Evolutionary conservation across 2,797 vertebrate genomes (phyloP).

Genomic region (Allobates femoralis): DNA sequence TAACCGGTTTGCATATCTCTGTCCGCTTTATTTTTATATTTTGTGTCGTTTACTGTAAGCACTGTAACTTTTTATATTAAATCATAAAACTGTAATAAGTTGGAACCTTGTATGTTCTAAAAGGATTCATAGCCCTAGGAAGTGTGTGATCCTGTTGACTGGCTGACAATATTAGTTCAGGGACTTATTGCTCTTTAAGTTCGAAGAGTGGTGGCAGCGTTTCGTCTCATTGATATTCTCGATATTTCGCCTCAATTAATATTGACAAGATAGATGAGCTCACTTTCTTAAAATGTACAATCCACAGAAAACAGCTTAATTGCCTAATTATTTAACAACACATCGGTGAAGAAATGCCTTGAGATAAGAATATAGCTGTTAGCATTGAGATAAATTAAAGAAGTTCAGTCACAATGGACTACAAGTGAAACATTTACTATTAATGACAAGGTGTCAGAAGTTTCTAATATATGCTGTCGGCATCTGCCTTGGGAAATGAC

Average conservation of each 20-base stretch:
- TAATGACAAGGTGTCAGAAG: conserved; percentile 10
- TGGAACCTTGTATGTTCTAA: too few species aligned
- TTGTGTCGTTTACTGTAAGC: too few species aligned
- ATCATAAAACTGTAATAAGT: too few species aligned
- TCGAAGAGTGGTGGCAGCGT: too few species aligned
- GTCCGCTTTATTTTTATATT: too few species aligned
- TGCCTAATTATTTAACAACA: conserved; percentile 20
- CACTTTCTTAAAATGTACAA: conserved; percentile 11
- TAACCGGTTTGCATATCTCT: too few species aligned
- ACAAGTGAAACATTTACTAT: conserved; percentile 8
- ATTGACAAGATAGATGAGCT: neutral
- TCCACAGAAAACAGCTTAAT: neutral
- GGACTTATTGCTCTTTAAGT: too few species aligned
- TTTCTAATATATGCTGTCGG: conserved; percentile 24
- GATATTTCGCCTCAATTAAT: neutral
- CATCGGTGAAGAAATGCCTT: neutral
- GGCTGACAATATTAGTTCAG: too few species aligned
- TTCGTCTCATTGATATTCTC: neutral
- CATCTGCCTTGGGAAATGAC: conserved; percentile 31
- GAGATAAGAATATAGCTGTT: conserved; percentile 18
- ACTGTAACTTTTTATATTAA: too few species aligned
- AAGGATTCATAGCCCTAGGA: too few species aligned
- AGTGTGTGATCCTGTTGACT: too few species aligned
- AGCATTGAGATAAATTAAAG: conserved; percentile 17
- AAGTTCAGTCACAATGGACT: conserved; percentile 15